Conservation (phyloP, 2,797 vertebrate genomes). For the Aeoliscus strigatus region DNA sequence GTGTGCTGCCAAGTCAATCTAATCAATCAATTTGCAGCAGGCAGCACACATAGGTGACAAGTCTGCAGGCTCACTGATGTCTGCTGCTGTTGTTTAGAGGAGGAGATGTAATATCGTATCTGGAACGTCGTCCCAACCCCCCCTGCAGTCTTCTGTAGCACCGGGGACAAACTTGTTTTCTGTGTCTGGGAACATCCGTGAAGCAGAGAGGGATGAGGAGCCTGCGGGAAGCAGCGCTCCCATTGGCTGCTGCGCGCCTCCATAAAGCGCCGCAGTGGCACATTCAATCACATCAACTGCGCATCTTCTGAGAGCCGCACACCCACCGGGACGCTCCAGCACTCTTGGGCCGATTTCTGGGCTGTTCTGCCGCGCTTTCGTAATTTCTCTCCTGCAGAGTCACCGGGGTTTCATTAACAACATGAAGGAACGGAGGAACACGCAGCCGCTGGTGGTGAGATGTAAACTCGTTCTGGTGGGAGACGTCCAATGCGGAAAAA, state of each 20-base stretch:
- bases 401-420: conserved; percentile 8
- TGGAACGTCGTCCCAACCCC: too few relatives aligned
- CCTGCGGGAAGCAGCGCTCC: conserved; percentile 45
- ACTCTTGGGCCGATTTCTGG: conserved; percentile 12
- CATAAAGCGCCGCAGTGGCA: conserved; percentile 71
- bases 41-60: conserved; percentile 18
- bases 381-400: conserved; percentile 1
- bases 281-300: conserved; percentile 70
- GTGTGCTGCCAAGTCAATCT: conserved; percentile 26
- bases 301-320: conserved; percentile 22
- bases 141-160: background rate
- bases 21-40: conserved; percentile 40
- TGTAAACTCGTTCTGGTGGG: conserved; percentile 94
- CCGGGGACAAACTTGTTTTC: conserved; percentile 10
- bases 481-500: conserved; percentile 96
- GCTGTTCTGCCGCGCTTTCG: conserved; percentile 7
- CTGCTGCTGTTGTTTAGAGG: background rate
- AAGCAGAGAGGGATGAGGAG: conserved; percentile 20
- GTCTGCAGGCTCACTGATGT: conserved; percentile 12
- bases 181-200: conserved; percentile 17
- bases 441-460: conserved; percentile 84
- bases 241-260: conserved; percentile 64
- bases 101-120: too few relatives aligned
- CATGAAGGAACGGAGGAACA: conserved; percentile 90
- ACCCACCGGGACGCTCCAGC: conserved; percentile 4